These are phyloP conservation scores for Phalacrocorax carbo DNA, from an alignment of 2,113 vertebrate species.

Conservation along the genomic window DNA sequence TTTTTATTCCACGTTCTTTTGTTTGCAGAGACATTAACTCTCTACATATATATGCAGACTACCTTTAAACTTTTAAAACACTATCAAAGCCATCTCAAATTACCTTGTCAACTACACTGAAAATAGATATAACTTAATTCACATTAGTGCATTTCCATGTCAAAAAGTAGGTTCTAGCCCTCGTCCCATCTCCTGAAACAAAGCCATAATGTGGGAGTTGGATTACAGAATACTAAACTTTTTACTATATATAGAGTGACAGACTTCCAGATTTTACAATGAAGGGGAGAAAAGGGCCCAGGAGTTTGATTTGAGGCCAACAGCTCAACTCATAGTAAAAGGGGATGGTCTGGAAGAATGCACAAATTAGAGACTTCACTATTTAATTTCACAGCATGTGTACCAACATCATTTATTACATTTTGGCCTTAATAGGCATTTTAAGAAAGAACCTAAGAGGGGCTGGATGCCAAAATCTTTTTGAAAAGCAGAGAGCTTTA, in stretches of 20 bases:
- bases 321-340: neutral
- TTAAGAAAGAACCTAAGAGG: neutral
- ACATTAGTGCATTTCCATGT: neutral
- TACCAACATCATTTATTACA: neutral
- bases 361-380: neutral
- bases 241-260: neutral
- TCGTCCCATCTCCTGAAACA: neutral
- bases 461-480: neutral
- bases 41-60: neutral
- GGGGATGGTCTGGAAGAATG: slow-evolving; percentile 9
- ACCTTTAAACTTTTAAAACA: neutral
- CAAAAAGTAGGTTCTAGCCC: neutral
- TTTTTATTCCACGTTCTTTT: neutral
- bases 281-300: neutral
- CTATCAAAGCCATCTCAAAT: neutral
- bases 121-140: neutral
- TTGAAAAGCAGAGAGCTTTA: neutral
- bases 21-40: neutral
- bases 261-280: slow-evolving; percentile 22
- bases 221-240: neutral
- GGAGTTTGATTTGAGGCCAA: slow-evolving; percentile 37
- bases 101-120: neutral
- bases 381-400: neutral
- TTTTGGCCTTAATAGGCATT: neutral
- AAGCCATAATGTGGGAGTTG: neutral